Evolutionary conservation across 2,888 invertebrate species (phyloP).

Genomic region (Smittia aterrima): DNA sequence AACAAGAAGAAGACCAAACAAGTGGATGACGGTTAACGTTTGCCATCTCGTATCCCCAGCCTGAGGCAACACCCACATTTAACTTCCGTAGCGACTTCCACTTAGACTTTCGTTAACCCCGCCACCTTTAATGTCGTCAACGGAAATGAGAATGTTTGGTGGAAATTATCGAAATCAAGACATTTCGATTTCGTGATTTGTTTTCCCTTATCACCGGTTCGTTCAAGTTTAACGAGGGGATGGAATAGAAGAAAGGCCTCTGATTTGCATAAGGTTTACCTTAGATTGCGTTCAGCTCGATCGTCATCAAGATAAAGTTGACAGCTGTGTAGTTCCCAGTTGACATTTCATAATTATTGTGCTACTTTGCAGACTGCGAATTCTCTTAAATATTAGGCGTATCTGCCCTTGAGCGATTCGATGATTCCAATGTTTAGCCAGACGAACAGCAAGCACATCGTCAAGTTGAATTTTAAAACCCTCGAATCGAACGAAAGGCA

Average conservation of each 20-base stretch:
- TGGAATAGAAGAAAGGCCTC: too few relatives aligned
- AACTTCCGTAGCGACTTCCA: conserved; percentile 7
- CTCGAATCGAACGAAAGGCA: too few relatives aligned
- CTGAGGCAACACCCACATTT: conserved; percentile 2
- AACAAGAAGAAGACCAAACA: not conserved
- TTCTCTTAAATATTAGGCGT: too few relatives aligned
- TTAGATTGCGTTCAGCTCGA: not conserved
- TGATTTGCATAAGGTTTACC: too few relatives aligned
- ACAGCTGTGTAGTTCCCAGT: too few relatives aligned
- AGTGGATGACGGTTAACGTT: not conserved
- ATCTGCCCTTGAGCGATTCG: too few relatives aligned
- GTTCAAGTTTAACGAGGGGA: not conserved
- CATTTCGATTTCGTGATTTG: not conserved
- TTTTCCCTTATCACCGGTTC: not conserved
- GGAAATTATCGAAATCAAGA: conserved; percentile 1
- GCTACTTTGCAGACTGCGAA: too few relatives aligned
- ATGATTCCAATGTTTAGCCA: too few relatives aligned
- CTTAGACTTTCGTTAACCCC: not conserved
- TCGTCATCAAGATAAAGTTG: not conserved
- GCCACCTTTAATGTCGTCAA: not conserved
- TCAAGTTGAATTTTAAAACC: too few relatives aligned
- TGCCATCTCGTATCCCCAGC: not conserved
- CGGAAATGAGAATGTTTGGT: conserved; percentile 13
- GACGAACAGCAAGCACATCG: too few relatives aligned
- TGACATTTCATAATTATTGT: too few relatives aligned